Conservation (phyloP, 2,797 vertebrate genomes). For the Pogonophryne albipinna region DNA sequence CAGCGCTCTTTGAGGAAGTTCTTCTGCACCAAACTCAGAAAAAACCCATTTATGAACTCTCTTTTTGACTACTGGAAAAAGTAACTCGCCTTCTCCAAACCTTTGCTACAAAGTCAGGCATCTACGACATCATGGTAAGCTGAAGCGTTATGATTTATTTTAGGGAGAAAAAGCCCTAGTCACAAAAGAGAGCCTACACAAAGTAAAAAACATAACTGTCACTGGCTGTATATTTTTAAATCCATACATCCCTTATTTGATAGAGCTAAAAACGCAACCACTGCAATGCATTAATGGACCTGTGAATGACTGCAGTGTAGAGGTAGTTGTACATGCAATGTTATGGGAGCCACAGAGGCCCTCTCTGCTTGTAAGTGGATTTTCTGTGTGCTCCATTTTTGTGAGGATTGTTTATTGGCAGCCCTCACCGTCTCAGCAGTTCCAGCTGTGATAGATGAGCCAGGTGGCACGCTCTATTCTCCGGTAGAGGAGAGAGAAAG, state of each 20-base stretch:
- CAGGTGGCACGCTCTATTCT: conserved; percentile 79
- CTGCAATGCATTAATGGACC: conserved; percentile 25
- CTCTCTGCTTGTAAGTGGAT: conserved; percentile 70
- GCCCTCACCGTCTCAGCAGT: conserved; percentile 82
- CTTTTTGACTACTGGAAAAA: conserved; percentile 11
- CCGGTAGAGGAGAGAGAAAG: conserved; percentile 45
- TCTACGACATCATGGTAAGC: not conserved
- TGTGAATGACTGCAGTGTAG: conserved; percentile 34
- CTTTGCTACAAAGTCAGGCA: not conserved
- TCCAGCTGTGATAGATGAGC: conserved; percentile 84
- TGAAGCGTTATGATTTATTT: not conserved
- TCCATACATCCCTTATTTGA: conserved; percentile 23
- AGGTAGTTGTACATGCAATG: conserved; percentile 36
- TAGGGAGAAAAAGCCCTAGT: not conserved
- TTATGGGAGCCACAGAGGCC: conserved; percentile 55
- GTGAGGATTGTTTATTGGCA: conserved; percentile 83
- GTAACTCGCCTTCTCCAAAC: not conserved
- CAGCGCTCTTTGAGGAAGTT: conserved; percentile 35
- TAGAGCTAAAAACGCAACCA: conserved; percentile 17
- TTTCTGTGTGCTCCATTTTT: conserved; percentile 76
- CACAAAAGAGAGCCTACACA: not conserved
- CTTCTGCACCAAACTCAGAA: conserved; percentile 19
- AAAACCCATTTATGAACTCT: conserved; percentile 15
- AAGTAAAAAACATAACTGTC: not conserved
- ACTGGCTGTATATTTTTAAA: conserved; percentile 17